Evolutionary conservation across 2,888 invertebrate species (phyloP).

Genomic region (Lamproptera curius): DNA sequence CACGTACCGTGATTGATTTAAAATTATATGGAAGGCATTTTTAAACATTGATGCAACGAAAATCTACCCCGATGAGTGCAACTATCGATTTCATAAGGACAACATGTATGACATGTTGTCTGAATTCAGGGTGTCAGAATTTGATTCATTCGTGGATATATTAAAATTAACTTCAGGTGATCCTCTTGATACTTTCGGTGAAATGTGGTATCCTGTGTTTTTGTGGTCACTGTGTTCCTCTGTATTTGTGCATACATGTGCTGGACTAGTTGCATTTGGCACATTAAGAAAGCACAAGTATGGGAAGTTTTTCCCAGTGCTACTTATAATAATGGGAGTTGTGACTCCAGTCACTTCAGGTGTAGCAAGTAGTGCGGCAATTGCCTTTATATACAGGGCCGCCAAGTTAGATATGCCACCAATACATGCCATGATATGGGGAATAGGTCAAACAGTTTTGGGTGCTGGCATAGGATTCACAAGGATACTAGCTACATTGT

Average conservation of each 20-base stretch:
- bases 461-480: slow-evolving; percentile 95
- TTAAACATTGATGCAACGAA: slow-evolving; percentile 29
- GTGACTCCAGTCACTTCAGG: slow-evolving; percentile 93
- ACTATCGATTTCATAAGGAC: slow-evolving; percentile 51
- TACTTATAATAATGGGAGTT: slow-evolving; percentile 93
- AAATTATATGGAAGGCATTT: too few relatives aligned
- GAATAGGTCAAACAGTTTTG: slow-evolving; percentile 93
- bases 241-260: slow-evolving; percentile 93
- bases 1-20: too few relatives aligned
- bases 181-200: slow-evolving; percentile 85
- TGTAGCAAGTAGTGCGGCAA: slow-evolving; percentile 92
- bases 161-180: slow-evolving; percentile 81
- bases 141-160: slow-evolving; percentile 84
- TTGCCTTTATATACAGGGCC: slow-evolving; percentile 95
- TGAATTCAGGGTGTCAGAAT: slow-evolving; percentile 76
- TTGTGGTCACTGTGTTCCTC: slow-evolving; percentile 97
- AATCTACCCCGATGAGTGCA: slow-evolving; percentile 67
- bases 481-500: slow-evolving; percentile 94
- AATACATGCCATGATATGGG: slow-evolving; percentile 95
- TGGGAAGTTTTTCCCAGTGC: slow-evolving; percentile 94
- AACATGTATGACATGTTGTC: slow-evolving; percentile 79
- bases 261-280: slow-evolving; percentile 93
- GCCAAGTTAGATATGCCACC: slow-evolving; percentile 93
- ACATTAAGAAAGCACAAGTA: slow-evolving; percentile 95
- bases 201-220: slow-evolving; percentile 99